Conservation (phyloP, 2,113 vertebrate species). For the Tragulus kanchil region DNA sequence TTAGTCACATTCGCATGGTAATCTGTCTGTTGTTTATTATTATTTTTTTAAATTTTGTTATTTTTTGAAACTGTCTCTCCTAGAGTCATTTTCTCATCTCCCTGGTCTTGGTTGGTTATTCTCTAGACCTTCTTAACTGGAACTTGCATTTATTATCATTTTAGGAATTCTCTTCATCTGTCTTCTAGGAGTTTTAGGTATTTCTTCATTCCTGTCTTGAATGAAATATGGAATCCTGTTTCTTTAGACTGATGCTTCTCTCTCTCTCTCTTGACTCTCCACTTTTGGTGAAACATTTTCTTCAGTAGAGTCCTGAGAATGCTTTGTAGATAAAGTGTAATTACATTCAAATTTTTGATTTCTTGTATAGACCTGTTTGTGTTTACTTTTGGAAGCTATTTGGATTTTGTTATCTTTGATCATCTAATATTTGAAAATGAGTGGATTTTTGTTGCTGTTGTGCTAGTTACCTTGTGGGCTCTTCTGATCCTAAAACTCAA, state of each 20-base stretch:
- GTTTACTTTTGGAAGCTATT: background rate
- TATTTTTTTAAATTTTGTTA: background rate
- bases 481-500: background rate
- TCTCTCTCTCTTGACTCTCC: background rate
- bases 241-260: background rate
- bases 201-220: background rate
- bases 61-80: background rate
- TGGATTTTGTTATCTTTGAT: background rate
- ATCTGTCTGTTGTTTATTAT: background rate
- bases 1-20: background rate
- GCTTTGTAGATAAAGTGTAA: background rate
- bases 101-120: background rate
- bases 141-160: background rate
- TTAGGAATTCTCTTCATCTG: background rate
- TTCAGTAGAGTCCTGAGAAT: background rate
- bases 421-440: conserved; percentile 12
- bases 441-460: background rate
- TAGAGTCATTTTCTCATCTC: background rate
- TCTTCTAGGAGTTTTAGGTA: background rate
- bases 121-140: background rate
- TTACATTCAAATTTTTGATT: background rate
- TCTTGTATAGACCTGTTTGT: background rate
- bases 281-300: background rate
- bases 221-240: background rate
- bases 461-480: background rate